Evolutionary conservation across 2,888 invertebrate genomes (phyloP), one percentile per base, ranked within the genome.

Genomic region (Meloe dianella): DNA sequence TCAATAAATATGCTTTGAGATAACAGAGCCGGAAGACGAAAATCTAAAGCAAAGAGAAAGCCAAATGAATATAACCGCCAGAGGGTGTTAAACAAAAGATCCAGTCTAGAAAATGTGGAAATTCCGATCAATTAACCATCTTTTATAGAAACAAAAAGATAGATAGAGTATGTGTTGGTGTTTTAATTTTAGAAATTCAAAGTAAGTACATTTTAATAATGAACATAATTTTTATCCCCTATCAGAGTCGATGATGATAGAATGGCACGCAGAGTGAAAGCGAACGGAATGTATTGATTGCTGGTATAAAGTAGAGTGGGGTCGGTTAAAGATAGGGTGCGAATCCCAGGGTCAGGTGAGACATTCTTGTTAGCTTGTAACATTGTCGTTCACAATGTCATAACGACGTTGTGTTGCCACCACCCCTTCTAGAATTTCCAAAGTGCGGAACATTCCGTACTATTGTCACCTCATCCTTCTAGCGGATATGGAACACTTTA

Each of bases 211-310:
- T 60, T 65, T 65, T 68, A 68, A 68, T 68, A 64, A 65, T 54
- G 60, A 63, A 63, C 24, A 65, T 60, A 57, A 62, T 62, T 68
- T 68, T 67, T 65, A 14, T 41, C 60, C n/a, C n/a, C 29, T 58
- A 64, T 67, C 67, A 35, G 61, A 41, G 3, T 17, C 24, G 62
- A 68, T 68, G 65, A 68, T 68, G 68, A 68, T 60, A 61, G 51
- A 65, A 63, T 47, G 65, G 65, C 63, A 68, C 35, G 66, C 64
- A 60, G 20, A 32, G 64, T 64, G 68, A 68, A 70, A 66, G 70
- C 68, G 70, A 75, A 68, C 68, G 73, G 73, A 75, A 76, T 74
- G 69, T 76, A 76, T 74, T 74, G 75, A 76, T 76, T 74, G 69
- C 69, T 67, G 14, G 65, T 54, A 67, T 68, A 72, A 73, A 71